These are phyloP conservation scores for Sylvia atricapilla DNA, from an alignment of 2,113 vertebrate species.

Conservation along the genomic window DNA sequence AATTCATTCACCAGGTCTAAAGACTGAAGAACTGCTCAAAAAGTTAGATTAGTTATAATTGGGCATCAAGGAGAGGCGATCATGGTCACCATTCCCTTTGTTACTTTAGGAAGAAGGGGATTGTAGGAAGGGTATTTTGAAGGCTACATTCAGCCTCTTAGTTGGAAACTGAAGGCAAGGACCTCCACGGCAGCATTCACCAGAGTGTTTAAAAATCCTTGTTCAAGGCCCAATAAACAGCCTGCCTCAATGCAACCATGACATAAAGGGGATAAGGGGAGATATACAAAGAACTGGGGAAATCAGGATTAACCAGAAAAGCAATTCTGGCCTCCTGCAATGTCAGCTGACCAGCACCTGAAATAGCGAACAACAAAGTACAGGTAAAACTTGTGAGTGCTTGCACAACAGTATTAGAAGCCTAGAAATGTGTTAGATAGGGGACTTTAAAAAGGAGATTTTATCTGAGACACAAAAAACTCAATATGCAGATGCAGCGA, in stretches of 20 bases:
- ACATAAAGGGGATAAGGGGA: neutral
- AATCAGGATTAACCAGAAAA: neutral
- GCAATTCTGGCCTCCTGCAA: neutral
- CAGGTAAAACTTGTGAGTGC: neutral
- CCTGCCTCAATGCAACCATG: neutral
- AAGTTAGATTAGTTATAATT: neutral
- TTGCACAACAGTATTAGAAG: neutral
- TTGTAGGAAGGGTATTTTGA: neutral
- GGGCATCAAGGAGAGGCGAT: neutral
- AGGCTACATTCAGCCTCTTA: neutral
- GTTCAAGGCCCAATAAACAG: neutral
- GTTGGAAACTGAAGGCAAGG: neutral
- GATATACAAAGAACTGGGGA: neutral
- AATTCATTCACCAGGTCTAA: neutral
- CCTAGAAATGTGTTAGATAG: neutral
- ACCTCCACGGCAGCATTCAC: neutral
- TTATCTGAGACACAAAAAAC: neutral
- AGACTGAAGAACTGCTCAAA: neutral
- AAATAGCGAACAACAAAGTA: neutral
- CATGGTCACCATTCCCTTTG: neutral
- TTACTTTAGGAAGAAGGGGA: neutral
- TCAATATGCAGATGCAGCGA: neutral
- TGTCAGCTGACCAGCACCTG: neutral
- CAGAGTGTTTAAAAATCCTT: neutral
- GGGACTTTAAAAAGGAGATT: neutral